Conservation (phyloP, 1,140 invertebrate genomes). For the Epicauta chinensis region DNA sequence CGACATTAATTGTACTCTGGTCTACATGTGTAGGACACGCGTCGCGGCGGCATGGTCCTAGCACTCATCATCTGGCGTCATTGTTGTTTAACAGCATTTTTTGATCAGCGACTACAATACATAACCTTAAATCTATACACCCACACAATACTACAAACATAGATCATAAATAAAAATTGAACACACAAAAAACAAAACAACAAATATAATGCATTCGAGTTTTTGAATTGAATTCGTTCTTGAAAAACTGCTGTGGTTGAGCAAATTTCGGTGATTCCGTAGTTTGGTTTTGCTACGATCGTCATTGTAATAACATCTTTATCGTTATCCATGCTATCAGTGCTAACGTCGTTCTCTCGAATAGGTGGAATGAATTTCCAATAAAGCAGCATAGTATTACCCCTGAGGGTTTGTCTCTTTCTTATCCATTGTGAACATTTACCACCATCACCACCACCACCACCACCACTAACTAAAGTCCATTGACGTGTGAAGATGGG, state of each 20-base stretch:
- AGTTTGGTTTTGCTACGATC: background rate
- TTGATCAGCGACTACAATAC: background rate
- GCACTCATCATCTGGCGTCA: constrained; percentile 6
- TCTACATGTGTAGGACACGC: constrained; percentile 40
- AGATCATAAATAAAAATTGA: too few relatives aligned
- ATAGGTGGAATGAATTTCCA: constrained; percentile 16
- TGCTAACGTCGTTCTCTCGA: background rate
- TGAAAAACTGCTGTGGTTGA: too few relatives aligned
- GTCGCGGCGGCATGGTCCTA: constrained; percentile 22
- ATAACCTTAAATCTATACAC: too few relatives aligned
- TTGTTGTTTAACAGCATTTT: constrained; percentile 5
- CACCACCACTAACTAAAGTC: background rate
- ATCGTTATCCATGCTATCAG: too few relatives aligned
- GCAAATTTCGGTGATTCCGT: too few relatives aligned
- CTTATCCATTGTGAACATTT: too few relatives aligned
- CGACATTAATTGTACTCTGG: constrained; percentile 38
- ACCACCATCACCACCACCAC: too few relatives aligned
- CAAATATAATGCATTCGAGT: too few relatives aligned
- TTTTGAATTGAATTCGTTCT: too few relatives aligned
- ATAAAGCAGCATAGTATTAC: constrained; percentile 3
- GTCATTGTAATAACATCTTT: background rate
- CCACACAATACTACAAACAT: too few relatives aligned
- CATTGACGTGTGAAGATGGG: constrained; percentile 20
- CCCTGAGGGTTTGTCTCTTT: too few relatives aligned
- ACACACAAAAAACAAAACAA: too few relatives aligned